These are phyloP conservation scores for Xenopus tropicalis DNA, from an alignment of 2,113 vertebrate species.

Conservation along the genomic window DNA sequence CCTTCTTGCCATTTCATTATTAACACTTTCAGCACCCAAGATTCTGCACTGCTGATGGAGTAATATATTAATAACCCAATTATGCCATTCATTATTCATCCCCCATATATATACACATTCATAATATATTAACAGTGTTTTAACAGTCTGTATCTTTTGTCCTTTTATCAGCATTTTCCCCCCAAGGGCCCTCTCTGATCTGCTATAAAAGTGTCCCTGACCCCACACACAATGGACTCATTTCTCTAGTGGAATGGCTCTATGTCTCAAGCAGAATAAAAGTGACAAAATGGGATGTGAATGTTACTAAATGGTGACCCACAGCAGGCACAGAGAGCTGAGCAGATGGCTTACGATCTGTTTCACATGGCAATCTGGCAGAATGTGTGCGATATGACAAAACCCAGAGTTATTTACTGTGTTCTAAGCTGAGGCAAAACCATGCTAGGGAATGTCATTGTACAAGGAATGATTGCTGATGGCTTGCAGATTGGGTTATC, in stretches of 20 bases:
- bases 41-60: background rate
- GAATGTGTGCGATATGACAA: background rate
- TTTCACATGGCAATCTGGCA: background rate
- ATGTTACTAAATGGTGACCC: background rate
- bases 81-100: no score
- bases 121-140: no score
- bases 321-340: background rate
- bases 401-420: background rate
- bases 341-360: background rate
- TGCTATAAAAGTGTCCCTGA: no score
- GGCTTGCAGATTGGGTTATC: no score
- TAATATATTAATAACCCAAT: background rate
- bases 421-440: background rate
- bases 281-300: background rate
- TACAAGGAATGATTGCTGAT: no score
- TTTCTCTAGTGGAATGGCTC: background rate
- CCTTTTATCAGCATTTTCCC: no score
- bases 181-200: no score
- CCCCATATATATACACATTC: no score
- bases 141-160: no score
- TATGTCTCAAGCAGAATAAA: background rate
- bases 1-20: background rate
- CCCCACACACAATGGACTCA: background rate
- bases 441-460: no score
- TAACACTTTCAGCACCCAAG: background rate